Evolutionary conservation across 2,888 invertebrate genomes (phyloP).

Genomic region (Amblyjoppa proteus): DNA sequence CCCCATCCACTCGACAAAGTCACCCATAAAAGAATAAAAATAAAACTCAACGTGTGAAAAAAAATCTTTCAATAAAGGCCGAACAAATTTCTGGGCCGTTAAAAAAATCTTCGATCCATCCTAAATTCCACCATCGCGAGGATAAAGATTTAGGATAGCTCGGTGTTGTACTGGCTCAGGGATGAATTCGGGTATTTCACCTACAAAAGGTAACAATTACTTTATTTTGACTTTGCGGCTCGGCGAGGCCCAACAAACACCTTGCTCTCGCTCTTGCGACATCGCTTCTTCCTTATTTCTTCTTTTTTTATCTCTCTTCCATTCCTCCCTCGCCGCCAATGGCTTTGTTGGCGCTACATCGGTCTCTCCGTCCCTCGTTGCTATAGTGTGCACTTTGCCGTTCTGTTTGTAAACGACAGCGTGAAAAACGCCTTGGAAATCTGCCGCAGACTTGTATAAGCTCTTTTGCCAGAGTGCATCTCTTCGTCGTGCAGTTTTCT

Average conservation of each 20-base stretch:
- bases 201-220: slow-evolving; percentile 80
- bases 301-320: neutral
- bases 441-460: slow-evolving; percentile 23
- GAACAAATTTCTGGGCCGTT: neutral
- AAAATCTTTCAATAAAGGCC: neutral
- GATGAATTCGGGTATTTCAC: slow-evolving; percentile 39
- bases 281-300: neutral
- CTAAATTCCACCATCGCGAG: neutral
- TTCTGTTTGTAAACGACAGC: neutral
- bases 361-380: slow-evolving; percentile 9
- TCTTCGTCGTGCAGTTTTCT: neutral
- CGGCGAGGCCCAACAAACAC: slow-evolving; percentile 33
- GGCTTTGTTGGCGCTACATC: slow-evolving; percentile 17
- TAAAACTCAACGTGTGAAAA: neutral
- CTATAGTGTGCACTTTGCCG: slow-evolving; percentile 35
- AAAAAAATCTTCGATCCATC: neutral
- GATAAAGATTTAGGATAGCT: slow-evolving; percentile 26
- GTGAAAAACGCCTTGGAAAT: slow-evolving; percentile 51
- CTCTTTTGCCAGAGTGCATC: neutral
- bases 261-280: neutral
- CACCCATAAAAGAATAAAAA: neutral
- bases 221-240: slow-evolving; percentile 83
- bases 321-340: slow-evolving; percentile 5
- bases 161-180: neutral
- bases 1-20: neutral